A percentile compares a stretch with the other conserved stretches of the same genome.
Evolutionary conservation across 2,888 invertebrate genomes (phyloP).

Genomic region (Adela reaumurella): DNA sequence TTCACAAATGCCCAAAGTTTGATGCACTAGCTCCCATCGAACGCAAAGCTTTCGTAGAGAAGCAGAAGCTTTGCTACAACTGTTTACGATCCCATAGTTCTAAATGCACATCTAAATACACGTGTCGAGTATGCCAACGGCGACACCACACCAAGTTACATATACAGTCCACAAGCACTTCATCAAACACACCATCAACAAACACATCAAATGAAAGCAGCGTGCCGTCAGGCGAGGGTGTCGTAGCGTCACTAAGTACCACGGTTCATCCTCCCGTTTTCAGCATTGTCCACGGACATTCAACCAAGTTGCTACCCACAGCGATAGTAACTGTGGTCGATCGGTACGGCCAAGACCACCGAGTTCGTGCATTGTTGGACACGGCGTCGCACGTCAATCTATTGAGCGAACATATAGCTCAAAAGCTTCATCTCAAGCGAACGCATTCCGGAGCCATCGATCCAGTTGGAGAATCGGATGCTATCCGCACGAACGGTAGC

Average conservation of each 20-base stretch:
- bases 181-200: too few relatives aligned
- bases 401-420: background rate
- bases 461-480: background rate
- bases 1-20: background rate
- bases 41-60: too few relatives aligned
- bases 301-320: background rate
- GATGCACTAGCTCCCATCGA: too few relatives aligned
- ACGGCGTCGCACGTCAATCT: background rate
- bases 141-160: too few relatives aligned
- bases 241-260: background rate
- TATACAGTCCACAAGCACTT: too few relatives aligned
- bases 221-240: background rate
- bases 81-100: too few relatives aligned
- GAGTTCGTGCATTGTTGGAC: background rate
- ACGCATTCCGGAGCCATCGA: background rate
- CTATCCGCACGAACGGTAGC: background rate
- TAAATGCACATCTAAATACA: too few relatives aligned
- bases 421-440: background rate
- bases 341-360: background rate
- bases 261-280: background rate
- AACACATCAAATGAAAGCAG: background rate
- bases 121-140: too few relatives aligned
- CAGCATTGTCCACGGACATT: background rate
- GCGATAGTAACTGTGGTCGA: background rate
- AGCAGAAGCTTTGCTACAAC: too few relatives aligned